Evolutionary conservation across 2,888 invertebrate genomes (phyloP), one percentile per base, ranked within the genome.

Genomic region (Allygus modestus): DNA sequence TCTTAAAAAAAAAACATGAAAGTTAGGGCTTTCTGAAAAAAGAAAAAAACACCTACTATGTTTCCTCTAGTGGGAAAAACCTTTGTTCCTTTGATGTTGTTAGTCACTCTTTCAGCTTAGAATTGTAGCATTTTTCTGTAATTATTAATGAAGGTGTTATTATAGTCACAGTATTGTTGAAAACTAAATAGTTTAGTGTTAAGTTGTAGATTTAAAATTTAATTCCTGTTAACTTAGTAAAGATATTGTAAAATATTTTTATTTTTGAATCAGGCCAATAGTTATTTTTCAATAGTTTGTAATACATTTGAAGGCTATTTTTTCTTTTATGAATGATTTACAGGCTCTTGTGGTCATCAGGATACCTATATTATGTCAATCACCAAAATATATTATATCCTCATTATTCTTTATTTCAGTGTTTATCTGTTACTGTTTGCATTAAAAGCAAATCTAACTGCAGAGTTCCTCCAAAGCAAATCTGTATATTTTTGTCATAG

Each of bases 131-230:
- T 7, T 0, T 11, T 58, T 65, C 28, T 65, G 65, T 65, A 65
- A 31, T 31, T 65, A 65, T 28, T 65, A 23, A 54, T 23, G 15
- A 28, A 65, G 65, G 17, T 31, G 20, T 58, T n/a, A 51, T 51
- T 58, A 58, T 2, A 65, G 65, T 12, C 28, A 58, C 12, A 31
- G 0, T 65, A 41, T 7, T 71, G 71, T 71, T 71, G 9, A 1
- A 11, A 41, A 1, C 7, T 41, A 41, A 41, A 71, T 71, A 71
- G 71, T 71, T 20, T 71, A 71, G 71, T 71, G 33, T 31, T 28
- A 69, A 69, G 69, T 69, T 58, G 23, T 58, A 58, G 58, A 69
- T 69, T 9, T 69, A 69, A 69, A 31, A n/a, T 69, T 33, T 69
- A 69, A 69, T 9, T 33, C 17, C 7, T 69, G 69, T 69, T 69